A percentile compares a stretch with the other conserved stretches of the same genome.
Conservation (phyloP, 2,113 vertebrate species). For the Scomber colias region DNA sequence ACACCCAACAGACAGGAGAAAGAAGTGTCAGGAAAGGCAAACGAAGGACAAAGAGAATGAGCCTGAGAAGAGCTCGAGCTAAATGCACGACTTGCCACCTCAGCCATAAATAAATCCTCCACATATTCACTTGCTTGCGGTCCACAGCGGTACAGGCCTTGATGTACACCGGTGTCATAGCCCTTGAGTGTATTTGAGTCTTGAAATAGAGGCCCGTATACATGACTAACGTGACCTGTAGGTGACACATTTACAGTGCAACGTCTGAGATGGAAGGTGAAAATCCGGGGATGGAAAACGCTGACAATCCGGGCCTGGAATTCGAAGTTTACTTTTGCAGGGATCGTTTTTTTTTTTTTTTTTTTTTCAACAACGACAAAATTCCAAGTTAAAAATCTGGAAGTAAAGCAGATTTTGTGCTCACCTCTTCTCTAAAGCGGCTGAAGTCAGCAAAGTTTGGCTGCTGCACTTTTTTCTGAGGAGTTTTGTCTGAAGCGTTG, state of each 20-base stretch:
- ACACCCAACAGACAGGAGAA: background rate
- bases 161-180: constrained; percentile 23
- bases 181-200: constrained; percentile 20
- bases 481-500: constrained; percentile 57
- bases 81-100: background rate
- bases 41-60: constrained; percentile 33
- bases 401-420: background rate
- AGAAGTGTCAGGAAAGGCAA: constrained; percentile 18
- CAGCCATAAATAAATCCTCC: constrained; percentile 32
- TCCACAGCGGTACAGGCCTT: background rate
- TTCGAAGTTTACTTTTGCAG: background rate
- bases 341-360: background rate
- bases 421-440: constrained; percentile 84
- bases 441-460: constrained; percentile 83
- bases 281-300: background rate
- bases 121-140: background rate
- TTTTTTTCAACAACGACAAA: background rate
- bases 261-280: constrained; percentile 2
- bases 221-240: constrained; percentile 17
- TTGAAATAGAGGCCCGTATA: constrained; percentile 32
- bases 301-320: background rate
- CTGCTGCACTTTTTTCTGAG: constrained; percentile 73
- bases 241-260: background rate
- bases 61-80: constrained; percentile 1
- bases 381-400: background rate